Conservation (phyloP, 2,797 vertebrate genomes). For the Pangasius sanitwongsei region DNA sequence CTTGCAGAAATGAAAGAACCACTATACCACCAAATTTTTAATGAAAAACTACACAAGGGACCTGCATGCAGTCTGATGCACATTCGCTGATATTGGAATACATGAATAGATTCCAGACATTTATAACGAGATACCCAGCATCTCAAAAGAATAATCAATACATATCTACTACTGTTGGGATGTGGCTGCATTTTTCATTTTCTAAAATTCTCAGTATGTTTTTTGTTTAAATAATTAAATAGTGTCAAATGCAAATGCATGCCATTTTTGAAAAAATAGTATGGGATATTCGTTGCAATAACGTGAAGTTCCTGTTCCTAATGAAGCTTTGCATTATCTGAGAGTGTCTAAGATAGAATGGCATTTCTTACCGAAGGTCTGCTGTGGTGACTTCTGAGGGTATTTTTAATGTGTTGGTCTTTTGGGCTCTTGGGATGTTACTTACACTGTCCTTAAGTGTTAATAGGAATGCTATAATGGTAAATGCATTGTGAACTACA, state of each 20-base stretch:
- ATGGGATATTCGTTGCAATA: neutral
- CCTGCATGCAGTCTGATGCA: conserved; percentile 34
- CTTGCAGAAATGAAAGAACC: conserved; percentile 52
- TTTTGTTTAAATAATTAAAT: conserved; percentile 35
- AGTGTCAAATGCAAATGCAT: neutral
- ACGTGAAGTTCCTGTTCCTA: neutral
- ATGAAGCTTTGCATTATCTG: neutral
- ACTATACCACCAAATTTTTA: conserved; percentile 59
- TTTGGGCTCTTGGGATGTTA: neutral
- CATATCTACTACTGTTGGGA: conserved; percentile 34
- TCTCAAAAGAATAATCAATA: conserved; percentile 41
- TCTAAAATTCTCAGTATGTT: conserved; percentile 53
- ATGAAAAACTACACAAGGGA: conserved; percentile 62
- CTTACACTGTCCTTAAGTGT: neutral
- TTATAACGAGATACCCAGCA: conserved; percentile 45
- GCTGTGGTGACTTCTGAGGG: neutral
- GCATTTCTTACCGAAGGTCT: neutral
- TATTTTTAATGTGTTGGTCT: neutral
- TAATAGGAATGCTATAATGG: neutral
- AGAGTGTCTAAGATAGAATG: neutral
- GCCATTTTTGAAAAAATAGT: neutral
- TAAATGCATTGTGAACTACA: neutral
- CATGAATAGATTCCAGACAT: conserved; percentile 40
- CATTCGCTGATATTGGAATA: conserved; percentile 44
- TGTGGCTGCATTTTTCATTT: conserved; percentile 41